Evolutionary conservation across 1,140 invertebrate species (phyloP).

Genomic region (Lepidurus arcticus): DNA sequence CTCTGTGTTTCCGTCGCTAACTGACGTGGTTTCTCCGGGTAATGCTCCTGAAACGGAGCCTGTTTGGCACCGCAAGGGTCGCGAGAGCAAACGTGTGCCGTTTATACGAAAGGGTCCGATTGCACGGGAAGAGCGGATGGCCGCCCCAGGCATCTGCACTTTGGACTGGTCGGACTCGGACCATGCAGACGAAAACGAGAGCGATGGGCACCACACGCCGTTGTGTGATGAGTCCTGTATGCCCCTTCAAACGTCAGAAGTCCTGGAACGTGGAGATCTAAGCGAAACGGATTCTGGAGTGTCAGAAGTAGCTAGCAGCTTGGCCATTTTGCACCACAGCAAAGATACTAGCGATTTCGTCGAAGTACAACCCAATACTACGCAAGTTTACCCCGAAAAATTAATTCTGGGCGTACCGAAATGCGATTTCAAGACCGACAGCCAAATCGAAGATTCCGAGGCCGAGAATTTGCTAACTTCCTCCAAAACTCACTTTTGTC

Average conservation of each 20-base stretch:
- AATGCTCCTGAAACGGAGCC: not conserved
- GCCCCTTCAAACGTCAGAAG: slow-evolving; percentile 2
- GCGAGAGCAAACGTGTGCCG: slow-evolving; percentile 27
- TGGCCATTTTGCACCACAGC: slow-evolving; percentile 52
- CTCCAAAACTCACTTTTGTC: slow-evolving; percentile 65
- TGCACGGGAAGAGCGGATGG: not conserved
- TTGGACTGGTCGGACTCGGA: not conserved
- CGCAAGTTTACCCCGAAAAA: not conserved
- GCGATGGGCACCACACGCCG: not conserved
- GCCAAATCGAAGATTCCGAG: slow-evolving; percentile 40
- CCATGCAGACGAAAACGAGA: slow-evolving; percentile 21
- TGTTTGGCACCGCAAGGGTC: slow-evolving; percentile 10
- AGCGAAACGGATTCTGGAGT: slow-evolving; percentile 1
- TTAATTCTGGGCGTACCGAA: not conserved
- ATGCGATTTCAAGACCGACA: not conserved
- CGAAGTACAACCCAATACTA: slow-evolving; percentile 49
- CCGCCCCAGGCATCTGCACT: not conserved
- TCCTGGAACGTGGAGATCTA: slow-evolving; percentile 12
- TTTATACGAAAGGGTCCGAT: slow-evolving; percentile 7
- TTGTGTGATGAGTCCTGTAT: not conserved
- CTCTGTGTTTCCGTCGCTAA: not conserved
- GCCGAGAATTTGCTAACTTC: slow-evolving; percentile 66
- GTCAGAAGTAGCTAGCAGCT: slow-evolving; percentile 38
- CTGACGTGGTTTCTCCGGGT: not conserved
- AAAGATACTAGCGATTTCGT: slow-evolving; percentile 53